Percentiles rank a stretch among this genome's conserved stretches.
Conservation (phyloP, 2,113 vertebrate genomes). For the Vicugna pacos region DNA sequence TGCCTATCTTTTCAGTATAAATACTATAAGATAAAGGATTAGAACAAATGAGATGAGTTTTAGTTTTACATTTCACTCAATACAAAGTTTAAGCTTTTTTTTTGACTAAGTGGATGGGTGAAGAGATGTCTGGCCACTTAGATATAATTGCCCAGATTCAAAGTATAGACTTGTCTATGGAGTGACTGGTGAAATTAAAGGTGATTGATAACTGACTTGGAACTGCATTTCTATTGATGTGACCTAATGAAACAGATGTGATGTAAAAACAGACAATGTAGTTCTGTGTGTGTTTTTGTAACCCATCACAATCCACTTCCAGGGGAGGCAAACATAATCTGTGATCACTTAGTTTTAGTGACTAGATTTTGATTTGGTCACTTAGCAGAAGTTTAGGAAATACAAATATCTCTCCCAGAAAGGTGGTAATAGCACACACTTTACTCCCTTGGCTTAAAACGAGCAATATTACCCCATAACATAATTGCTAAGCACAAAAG, state of each 20-base stretch:
- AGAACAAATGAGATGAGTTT: background rate
- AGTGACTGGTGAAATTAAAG: background rate
- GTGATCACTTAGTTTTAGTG: background rate
- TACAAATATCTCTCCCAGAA: background rate
- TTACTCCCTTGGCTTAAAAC: conserved; percentile 17
- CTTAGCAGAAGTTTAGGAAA: conserved; percentile 65
- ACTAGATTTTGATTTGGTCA: conserved; percentile 45
- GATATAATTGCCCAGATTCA: background rate
- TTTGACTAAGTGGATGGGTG: background rate
- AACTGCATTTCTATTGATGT: background rate
- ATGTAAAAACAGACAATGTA: background rate
- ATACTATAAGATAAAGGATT: background rate
- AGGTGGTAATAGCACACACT: background rate
- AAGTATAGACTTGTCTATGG: background rate
- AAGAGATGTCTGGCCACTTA: background rate
- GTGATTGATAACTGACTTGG: background rate
- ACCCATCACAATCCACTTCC: background rate
- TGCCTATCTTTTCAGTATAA: background rate
- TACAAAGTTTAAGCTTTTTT: background rate
- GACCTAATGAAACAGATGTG: background rate
- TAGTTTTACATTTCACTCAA: background rate
- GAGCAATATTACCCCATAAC: background rate
- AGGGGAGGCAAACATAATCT: background rate
- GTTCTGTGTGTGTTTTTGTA: background rate
- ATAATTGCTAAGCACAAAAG: conserved; percentile 49